Base-by-base conservation (phyloP, 2,797 vertebrate species). In the Hypotaenidia philippensis region DNA sequence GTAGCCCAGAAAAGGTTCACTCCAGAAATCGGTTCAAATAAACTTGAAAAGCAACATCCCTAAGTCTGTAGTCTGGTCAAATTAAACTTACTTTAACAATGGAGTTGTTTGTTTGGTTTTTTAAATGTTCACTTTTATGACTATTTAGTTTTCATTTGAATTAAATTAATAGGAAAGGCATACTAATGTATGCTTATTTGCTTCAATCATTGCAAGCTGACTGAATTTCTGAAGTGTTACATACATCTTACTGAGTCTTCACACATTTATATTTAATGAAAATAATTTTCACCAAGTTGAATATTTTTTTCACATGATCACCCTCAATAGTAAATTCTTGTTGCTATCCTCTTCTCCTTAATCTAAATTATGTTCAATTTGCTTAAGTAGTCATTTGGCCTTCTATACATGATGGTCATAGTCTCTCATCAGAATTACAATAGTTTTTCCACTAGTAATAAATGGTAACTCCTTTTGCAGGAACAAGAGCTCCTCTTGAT, bases 241-340 rank as follows among this genome's bases (percentile, higher is more conserved):
- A 68, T 56, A 40, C 31, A 61, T 90, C 70, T 92, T 72, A 55
- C n/a, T 69, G 57, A 88, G 38, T 36, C 26, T 31, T 32, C 41
- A 95, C 31, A 75, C 32, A 70, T 77, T 71, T 79, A 29, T 70
- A 77, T 85, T 85, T 81, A 91, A 89, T 50, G 49, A 87, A 79
- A 96, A 85, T 71, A 27, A 70, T 91, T 91, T 83, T 76, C 63
- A 53, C 52, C 20, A 72, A 80, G 20, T 53, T 3, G 9, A 88
- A 65, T 75, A 41, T 65, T 72, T 91, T 44, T 83, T 55, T 61
- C 41, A 71, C 16, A 45, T 72, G 72, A 88, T 64, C 64, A 88
- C 50, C 17, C 47, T 76, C 65, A 75, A 18, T 61, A 78, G 45
- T 47, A 83, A 83, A 69, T 89, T 90, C 49, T 69, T 94, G 44